A percentile compares a stretch with the other conserved stretches of the same genome.
Evolutionary conservation across 1,140 invertebrate species (phyloP).

Genomic region (Caenorhabditis remanei): DNA sequence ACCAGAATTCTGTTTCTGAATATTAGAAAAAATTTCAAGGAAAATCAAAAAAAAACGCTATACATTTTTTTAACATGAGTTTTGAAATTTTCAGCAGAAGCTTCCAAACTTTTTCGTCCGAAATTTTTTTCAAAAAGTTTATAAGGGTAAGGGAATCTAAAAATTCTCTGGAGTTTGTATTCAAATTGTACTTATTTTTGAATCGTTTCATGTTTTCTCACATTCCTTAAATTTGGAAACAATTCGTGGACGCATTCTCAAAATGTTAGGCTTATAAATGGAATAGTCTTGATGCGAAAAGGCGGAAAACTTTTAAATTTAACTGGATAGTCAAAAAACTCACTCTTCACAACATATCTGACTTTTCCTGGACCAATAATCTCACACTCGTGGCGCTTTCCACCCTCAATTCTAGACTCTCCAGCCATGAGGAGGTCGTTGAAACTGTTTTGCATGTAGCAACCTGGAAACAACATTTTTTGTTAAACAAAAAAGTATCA

Average conservation of each 20-base stretch:
- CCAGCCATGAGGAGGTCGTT: constrained; percentile 72
- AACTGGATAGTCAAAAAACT: neutral
- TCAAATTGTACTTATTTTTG: too few relatives aligned
- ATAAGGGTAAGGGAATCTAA: too few relatives aligned
- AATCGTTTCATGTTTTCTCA: neutral
- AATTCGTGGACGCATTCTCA: too few relatives aligned
- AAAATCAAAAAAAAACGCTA: too few relatives aligned
- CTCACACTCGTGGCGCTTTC: constrained; percentile 73
- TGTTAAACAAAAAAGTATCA: neutral
- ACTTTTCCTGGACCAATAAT: constrained; percentile 73
- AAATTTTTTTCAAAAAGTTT: too few relatives aligned
- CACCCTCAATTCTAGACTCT: constrained; percentile 72
- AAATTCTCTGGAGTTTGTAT: too few relatives aligned
- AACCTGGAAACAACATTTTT: constrained; percentile 68
- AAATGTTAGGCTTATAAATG: too few relatives aligned
- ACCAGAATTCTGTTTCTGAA: too few relatives aligned
- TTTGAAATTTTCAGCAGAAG: too few relatives aligned
- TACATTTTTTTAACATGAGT: too few relatives aligned
- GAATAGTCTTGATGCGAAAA: neutral
- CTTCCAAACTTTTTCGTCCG: too few relatives aligned
- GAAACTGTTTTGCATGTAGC: constrained; percentile 72
- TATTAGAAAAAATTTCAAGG: too few relatives aligned
- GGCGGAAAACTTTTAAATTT: constrained; percentile 62
- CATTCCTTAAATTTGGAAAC: neutral
- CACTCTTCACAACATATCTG: constrained; percentile 74